A percentile compares a stretch with the other conserved stretches of the same genome.
Evolutionary conservation across 2,888 invertebrate species (phyloP).

Genomic region (Noctuana brunneofusca): DNA sequence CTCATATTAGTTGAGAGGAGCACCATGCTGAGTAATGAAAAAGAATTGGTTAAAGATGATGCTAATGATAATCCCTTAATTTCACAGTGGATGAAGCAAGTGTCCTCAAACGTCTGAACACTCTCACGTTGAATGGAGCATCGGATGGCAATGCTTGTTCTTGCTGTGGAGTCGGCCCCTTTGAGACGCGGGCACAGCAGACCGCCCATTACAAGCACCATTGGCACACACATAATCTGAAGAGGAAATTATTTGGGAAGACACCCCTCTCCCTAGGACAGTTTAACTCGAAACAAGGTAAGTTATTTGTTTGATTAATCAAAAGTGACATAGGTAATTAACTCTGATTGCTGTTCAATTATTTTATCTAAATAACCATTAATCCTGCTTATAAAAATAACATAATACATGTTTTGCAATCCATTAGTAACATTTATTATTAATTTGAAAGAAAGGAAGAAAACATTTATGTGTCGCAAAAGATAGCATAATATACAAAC

Average conservation of each 20-base stretch:
- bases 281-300: slow-evolving; percentile 71
- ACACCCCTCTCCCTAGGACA: slow-evolving; percentile 63
- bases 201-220: slow-evolving; percentile 91
- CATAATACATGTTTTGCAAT: no score
- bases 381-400: no score
- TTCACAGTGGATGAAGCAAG: slow-evolving; percentile 73
- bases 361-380: no score
- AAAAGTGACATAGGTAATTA: no score
- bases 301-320: no score
- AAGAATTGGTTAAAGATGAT: not conserved
- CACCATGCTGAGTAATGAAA: not conserved
- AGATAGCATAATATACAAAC: no score
- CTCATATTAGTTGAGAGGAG: no score
- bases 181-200: slow-evolving; percentile 84
- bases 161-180: slow-evolving; percentile 78
- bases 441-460: no score
- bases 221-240: slow-evolving; percentile 93
- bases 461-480: no score
- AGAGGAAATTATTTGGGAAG: slow-evolving; percentile 85
- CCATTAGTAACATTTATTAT: no score
- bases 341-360: no score
- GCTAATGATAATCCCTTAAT: not conserved
- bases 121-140: slow-evolving; percentile 64
- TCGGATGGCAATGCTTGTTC: slow-evolving; percentile 72
- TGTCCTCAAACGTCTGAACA: slow-evolving; percentile 69